These are phyloP conservation scores for Macrotus californicus DNA, from an alignment of 2,113 vertebrate genomes.

Conservation along the genomic window DNA sequence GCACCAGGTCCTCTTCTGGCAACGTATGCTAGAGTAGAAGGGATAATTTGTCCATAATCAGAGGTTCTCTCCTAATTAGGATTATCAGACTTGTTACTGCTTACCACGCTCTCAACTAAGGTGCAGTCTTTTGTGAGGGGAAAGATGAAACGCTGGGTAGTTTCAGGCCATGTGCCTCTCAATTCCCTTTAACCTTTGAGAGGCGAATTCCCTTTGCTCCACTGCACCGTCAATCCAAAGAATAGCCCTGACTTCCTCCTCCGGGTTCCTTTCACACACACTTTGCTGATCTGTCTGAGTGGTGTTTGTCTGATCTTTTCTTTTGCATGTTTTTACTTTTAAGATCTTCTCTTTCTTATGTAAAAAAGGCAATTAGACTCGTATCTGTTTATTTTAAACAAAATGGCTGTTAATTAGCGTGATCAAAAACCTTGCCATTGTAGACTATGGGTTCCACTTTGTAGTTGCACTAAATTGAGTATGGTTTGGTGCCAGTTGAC, in stretches of 20 bases:
- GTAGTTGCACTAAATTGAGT: constrained; percentile 90
- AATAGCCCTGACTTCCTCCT: constrained; percentile 72
- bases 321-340: constrained; percentile 93
- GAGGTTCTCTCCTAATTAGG: constrained; percentile 14
- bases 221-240: constrained; percentile 62
- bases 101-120: background rate
- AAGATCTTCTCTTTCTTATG: constrained; percentile 99
- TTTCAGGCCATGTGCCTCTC: background rate
- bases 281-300: constrained; percentile 82
- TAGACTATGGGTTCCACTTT: constrained; percentile 92
- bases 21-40: background rate
- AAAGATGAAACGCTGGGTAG: background rate
- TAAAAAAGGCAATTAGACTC: constrained; percentile 99
- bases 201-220: constrained; percentile 28
- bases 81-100: background rate
- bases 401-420: constrained; percentile 99
- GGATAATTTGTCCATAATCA: background rate
- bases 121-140: background rate
- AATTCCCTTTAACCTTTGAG: constrained; percentile 33
- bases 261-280: constrained; percentile 74
- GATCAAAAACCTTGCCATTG: constrained; percentile 96
- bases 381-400: constrained; percentile 99
- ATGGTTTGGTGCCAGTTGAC: constrained; percentile 93
- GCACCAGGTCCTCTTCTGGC: background rate
- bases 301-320: constrained; percentile 87